Conservation (phyloP, 2,113 vertebrate genomes). For the Pelodiscus sinensis region DNA sequence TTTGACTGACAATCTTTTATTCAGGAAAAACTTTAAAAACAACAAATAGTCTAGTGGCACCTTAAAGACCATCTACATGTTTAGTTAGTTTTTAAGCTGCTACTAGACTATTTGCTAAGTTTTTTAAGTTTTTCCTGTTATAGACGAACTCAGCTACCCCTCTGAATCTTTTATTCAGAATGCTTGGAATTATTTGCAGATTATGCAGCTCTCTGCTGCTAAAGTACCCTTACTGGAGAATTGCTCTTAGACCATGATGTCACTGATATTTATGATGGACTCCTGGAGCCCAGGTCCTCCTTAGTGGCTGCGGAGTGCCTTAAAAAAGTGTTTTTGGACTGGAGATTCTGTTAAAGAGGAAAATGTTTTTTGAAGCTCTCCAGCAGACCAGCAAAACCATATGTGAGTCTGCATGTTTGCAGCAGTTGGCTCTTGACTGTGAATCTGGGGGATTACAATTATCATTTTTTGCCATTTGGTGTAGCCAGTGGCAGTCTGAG, state of each 20-base stretch:
- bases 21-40: too few species aligned
- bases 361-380: neutral
- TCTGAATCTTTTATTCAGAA: too few species aligned
- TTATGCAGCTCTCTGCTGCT: too few species aligned
- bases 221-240: too few species aligned
- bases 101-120: too few species aligned
- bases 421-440: neutral
- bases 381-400: neutral
- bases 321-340: neutral
- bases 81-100: too few species aligned
- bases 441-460: neutral
- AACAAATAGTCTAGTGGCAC: too few species aligned
- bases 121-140: too few species aligned
- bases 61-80: too few species aligned
- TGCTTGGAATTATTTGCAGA: too few species aligned
- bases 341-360: neutral
- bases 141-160: too few species aligned
- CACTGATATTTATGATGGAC: neutral
- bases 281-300: neutral
- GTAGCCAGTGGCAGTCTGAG: neutral
- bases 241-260: neutral
- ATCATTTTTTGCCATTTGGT: neutral
- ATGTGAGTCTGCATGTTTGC: neutral
- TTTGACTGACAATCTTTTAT: too few species aligned
- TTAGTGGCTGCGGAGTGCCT: neutral